A percentile compares a stretch with the other conserved stretches of the same genome.
phyloP scores from a whole-genome alignment of 2,888 invertebrate species.

The Drosophila greeni region DNA sequence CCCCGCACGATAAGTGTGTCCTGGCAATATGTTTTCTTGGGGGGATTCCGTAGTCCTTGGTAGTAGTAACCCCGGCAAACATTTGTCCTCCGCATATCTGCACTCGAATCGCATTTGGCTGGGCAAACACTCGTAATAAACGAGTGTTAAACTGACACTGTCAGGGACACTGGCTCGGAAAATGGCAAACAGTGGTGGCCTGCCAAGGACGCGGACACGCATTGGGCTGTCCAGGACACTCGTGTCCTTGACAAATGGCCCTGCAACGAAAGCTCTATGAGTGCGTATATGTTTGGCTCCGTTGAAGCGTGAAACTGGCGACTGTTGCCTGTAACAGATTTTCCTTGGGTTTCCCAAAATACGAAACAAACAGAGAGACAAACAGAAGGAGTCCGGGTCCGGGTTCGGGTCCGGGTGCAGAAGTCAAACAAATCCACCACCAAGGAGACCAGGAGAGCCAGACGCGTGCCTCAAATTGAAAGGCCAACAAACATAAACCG shows the following conservation, averaged over 20 bases:
- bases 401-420: constrained; percentile 26
- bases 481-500: constrained; percentile 79
- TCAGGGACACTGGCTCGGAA: constrained; percentile 44
- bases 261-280: constrained; percentile 21
- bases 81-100: constrained; percentile 31
- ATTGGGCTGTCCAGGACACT: constrained; percentile 66
- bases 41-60: neutral
- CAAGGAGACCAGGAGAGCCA: constrained; percentile 28
- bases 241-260: constrained; percentile 75
- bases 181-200: constrained; percentile 50
- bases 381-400: constrained; percentile 14
- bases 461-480: constrained; percentile 75
- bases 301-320: constrained; percentile 61
- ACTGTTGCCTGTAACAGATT: constrained; percentile 75
- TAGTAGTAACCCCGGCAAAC: constrained; percentile 15
- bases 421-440: constrained; percentile 68
- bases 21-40: neutral
- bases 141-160: constrained; percentile 65
- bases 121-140: constrained; percentile 50
- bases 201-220: constrained; percentile 59
- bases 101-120: constrained; percentile 50
- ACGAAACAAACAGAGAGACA: constrained; percentile 39
- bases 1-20: constrained; percentile 1
- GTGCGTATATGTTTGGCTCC: constrained; percentile 48
- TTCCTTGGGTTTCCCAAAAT: constrained; percentile 46